Evolutionary conservation across 2,113 vertebrate species (phyloP).

Genomic region (Elanoides forficatus): DNA sequence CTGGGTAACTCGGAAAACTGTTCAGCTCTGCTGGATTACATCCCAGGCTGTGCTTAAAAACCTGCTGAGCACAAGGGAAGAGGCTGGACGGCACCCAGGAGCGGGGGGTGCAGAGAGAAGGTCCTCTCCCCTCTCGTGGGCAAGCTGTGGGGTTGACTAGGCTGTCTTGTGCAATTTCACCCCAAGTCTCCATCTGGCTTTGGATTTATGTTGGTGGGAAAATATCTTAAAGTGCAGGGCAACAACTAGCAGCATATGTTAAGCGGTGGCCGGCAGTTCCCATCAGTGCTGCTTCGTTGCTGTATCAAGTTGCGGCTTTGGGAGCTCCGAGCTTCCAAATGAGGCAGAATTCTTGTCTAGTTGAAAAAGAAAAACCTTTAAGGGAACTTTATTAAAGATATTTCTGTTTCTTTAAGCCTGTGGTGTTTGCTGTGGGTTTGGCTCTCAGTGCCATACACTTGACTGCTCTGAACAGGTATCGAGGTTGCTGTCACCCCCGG

Average conservation of each 20-base stretch:
- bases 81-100: neutral
- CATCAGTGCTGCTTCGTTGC: neutral
- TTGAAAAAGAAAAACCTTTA: neutral
- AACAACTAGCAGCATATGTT: neutral
- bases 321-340: neutral
- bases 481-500: neutral
- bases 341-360: neutral
- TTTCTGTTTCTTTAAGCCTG: neutral
- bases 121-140: neutral
- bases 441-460: neutral
- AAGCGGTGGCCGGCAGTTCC: neutral
- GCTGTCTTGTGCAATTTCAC: neutral
- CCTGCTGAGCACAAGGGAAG: neutral
- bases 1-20: rapidly evolving
- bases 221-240: neutral
- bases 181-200: neutral
- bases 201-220: neutral
- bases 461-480: rapidly evolving
- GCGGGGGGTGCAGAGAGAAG: neutral
- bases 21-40: neutral
- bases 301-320: neutral
- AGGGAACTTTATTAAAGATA: neutral
- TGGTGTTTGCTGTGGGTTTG: neutral
- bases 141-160: neutral
- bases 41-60: neutral